Percentiles rank a stretch among this genome's conserved stretches.
phyloP scores from a whole-genome alignment of 1,140 invertebrate species.

The Harlomillsia oculata region DNA sequence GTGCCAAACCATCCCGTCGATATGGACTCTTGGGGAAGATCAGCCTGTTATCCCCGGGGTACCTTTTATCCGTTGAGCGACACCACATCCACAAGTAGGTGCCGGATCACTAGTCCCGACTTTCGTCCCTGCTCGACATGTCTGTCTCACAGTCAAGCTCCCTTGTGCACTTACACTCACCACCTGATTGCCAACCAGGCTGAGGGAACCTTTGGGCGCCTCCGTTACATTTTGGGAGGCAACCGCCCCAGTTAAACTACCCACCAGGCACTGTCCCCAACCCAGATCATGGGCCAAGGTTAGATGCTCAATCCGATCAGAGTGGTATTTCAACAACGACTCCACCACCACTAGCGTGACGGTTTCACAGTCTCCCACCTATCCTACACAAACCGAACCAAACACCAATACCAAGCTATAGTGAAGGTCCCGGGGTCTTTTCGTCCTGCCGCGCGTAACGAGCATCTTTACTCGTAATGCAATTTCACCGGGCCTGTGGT shows the following conservation, averaged over 20 bases:
- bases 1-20: constrained; percentile 73
- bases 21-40: constrained; percentile 73
- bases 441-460: constrained; percentile 63
- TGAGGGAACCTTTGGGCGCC: constrained; percentile 75
- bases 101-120: constrained; percentile 70
- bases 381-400: constrained; percentile 68
- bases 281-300: constrained; percentile 45
- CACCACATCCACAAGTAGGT: constrained; percentile 60
- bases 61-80: constrained; percentile 56
- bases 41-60: constrained; percentile 76
- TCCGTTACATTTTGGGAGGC: constrained; percentile 70
- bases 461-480: constrained; percentile 57
- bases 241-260: constrained; percentile 75
- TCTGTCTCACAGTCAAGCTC: constrained; percentile 64
- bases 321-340: constrained; percentile 58
- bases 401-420: constrained; percentile 69
- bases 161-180: constrained; percentile 74
- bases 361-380: constrained; percentile 53
- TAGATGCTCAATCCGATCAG: constrained; percentile 40
- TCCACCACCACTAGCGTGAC: background rate
- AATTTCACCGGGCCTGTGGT: constrained; percentile 60
- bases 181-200: constrained; percentile 70
- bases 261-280: constrained; percentile 59
- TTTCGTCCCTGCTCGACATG: constrained; percentile 63
- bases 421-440: constrained; percentile 76